These are phyloP conservation scores for Phocoena sinus DNA, from an alignment of 2,113 vertebrate genomes.

Conservation along the genomic window DNA sequence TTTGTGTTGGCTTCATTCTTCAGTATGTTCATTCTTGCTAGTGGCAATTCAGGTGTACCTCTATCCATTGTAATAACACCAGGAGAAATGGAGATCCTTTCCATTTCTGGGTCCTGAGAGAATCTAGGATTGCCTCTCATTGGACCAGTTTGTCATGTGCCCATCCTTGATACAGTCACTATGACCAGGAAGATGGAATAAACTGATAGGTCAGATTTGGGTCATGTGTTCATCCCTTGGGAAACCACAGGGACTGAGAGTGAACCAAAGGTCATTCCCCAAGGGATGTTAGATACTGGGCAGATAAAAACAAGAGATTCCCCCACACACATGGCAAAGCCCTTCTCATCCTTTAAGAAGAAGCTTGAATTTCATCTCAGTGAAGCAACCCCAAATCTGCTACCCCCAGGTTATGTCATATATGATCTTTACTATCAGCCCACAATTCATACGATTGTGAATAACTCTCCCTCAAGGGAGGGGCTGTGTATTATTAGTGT, in stretches of 20 bases:
- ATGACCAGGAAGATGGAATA: neutral
- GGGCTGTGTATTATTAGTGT: neutral
- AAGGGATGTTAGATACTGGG: accelerated
- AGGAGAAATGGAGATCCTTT: neutral
- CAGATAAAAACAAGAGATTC: neutral
- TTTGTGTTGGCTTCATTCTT: neutral
- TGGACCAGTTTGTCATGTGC: neutral
- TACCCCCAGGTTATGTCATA: neutral
- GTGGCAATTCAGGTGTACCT: neutral
- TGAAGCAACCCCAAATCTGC: neutral
- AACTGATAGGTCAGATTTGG: neutral
- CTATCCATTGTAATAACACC: accelerated
- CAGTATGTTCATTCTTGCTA: neutral
- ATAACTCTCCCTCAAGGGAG: neutral
- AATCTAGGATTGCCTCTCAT: neutral
- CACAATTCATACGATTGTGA: neutral
- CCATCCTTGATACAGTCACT: neutral
- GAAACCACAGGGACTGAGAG: neutral
- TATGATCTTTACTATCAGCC: neutral
- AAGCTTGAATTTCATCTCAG: neutral
- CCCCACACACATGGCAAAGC: neutral
- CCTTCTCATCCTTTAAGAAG: neutral
- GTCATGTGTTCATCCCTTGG: neutral
- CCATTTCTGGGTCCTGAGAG: neutral
- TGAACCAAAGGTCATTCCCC: neutral